Evolutionary conservation across 2,888 invertebrate species (phyloP), one percentile per base, ranked within the genome.

Genomic region (Zaprionus obscuricornis): DNA sequence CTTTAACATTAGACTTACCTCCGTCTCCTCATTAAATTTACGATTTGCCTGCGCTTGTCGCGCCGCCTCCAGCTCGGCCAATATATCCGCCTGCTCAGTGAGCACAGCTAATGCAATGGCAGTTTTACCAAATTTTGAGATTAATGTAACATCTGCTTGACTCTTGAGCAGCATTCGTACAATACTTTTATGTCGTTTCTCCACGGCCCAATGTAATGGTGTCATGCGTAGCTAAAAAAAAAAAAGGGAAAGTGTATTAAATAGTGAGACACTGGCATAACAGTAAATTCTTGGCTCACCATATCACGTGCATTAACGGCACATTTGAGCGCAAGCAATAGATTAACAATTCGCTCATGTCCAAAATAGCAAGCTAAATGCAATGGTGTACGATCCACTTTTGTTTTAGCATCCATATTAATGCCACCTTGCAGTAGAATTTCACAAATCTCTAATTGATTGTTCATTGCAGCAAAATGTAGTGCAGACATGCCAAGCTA

Each of bases 141-240:
- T 88, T 64, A 92, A 89, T 37, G 91, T 91, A 5, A 93, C 92
- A 88, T 95, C 93, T 0, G 97, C 96, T 46, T 96, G 96, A 83
- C 93, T 91, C 54, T 93, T 92, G 40, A 98, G 89, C 67, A 98
- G 91, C 64, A 93, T 88, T 46, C 93, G 92, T 33, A 95, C 95
- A 37, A 95, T 92, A 57, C 92, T 91, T 16, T 92, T 89, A 90
- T 96, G 95, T 0, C 94, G 94, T 81, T 95, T 94, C 90, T 96
- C 96, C 31, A 95, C 95, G 3, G 98, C 97, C 98, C 98, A 98
- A 91, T 98, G 98, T 54, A 98, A 91, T 27, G 98, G 96, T 31
- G 97, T 97, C 97, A 96, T 96, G 83, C 93, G 93, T 11, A 96
- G 90, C 96, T 96, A 84, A 36, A 16, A 16, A 34, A 16, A 11